These are phyloP conservation scores for Ficedula albicollis DNA, from an alignment of 2,797 vertebrate genomes.

Conservation along the genomic window DNA sequence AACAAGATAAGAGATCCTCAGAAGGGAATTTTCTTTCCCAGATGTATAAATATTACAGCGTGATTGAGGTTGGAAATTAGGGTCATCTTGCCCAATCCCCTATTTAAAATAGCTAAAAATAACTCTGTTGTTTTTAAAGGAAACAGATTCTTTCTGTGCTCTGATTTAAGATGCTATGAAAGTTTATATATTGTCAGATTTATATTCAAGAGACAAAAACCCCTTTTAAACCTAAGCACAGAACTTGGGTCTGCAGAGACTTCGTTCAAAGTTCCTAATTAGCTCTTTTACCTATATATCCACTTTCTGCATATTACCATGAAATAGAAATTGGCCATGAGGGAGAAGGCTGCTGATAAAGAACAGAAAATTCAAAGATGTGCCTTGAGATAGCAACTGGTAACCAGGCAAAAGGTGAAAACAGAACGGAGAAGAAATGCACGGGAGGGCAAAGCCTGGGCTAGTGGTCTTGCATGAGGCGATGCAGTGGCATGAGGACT, in stretches of 20 bases:
- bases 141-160: not conserved
- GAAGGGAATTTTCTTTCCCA: not conserved
- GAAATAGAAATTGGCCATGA: slow-evolving; percentile 26
- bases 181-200: not conserved
- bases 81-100: not conserved
- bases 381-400: not conserved
- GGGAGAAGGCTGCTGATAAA: slow-evolving; percentile 23
- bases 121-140: not conserved
- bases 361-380: not conserved
- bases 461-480: not conserved
- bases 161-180: not conserved
- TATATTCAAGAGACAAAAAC: slow-evolving; percentile 7
- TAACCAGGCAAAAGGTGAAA: not conserved
- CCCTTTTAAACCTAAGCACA: not conserved
- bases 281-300: slow-evolving; percentile 46
- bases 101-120: not conserved
- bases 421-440: not conserved
- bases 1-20: not conserved
- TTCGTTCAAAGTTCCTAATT: slow-evolving; percentile 34
- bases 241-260: slow-evolving; percentile 1
- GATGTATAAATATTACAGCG: not conserved
- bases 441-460: not conserved
- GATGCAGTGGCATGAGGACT: fast-evolving
- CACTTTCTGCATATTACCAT: not conserved
- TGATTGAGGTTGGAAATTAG: not conserved